These are phyloP conservation scores for Apamea monoglypha DNA, from an alignment of 2,888 invertebrate genomes.

Conservation along the genomic window DNA sequence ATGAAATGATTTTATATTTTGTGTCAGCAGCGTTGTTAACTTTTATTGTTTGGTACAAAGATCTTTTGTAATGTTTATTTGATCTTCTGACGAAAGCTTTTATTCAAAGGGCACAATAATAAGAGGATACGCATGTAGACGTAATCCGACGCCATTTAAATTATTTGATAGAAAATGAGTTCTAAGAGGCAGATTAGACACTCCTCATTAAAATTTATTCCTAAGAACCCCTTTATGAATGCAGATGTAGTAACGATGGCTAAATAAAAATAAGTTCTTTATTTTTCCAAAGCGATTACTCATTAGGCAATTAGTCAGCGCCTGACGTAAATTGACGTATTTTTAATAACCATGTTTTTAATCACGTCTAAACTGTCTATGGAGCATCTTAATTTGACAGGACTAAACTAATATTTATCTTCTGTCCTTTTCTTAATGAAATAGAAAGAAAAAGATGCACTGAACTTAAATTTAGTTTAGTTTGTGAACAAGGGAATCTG, in stretches of 20 bases:
- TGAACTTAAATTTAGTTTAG: too few species aligned
- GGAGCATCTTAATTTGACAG: too few species aligned
- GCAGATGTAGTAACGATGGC: not conserved
- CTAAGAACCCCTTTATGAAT: not conserved
- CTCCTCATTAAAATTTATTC: not conserved
- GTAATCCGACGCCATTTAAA: not conserved
- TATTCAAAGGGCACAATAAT: too few species aligned
- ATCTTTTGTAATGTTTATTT: slow-evolving; percentile 2
- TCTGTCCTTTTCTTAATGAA: too few species aligned
- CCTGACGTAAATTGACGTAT: too few species aligned
- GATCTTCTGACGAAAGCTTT: not conserved
- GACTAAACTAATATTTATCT: too few species aligned
- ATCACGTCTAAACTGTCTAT: too few species aligned
- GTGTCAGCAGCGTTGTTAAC: slow-evolving; percentile 11
- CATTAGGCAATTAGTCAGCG: too few species aligned
- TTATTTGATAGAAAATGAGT: not conserved
- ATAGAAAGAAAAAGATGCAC: too few species aligned
- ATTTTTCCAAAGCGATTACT: not conserved
- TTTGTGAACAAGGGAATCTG: too few species aligned
- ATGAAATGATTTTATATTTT: slow-evolving; percentile 24
- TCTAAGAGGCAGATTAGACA: not conserved
- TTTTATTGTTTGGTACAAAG: not conserved
- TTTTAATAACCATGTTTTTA: too few species aligned
- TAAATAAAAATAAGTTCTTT: not conserved
- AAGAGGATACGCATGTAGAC: not conserved